These are phyloP conservation scores for Onychostruthus taczanowskii DNA, from an alignment of 2,113 vertebrate genomes.

Conservation along the genomic window DNA sequence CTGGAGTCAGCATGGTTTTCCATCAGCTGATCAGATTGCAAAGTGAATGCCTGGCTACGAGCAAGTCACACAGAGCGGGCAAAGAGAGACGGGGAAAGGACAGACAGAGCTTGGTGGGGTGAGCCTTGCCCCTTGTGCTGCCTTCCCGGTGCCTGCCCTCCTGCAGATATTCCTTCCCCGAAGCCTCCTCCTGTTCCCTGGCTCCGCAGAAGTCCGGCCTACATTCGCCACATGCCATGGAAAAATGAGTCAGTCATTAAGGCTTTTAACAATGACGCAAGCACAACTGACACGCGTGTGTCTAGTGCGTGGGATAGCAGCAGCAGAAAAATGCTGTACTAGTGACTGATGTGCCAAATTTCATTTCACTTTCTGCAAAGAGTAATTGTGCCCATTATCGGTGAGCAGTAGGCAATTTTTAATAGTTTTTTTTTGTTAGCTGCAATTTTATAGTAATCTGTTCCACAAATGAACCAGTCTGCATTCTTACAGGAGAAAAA, in stretches of 20 bases:
- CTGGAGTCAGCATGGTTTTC: background rate
- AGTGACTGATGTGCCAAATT: background rate
- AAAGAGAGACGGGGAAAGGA: rapidly evolving
- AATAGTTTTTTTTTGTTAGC: background rate
- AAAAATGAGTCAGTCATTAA: constrained; percentile 36
- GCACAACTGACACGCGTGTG: background rate
- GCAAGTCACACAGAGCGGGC: rapidly evolving
- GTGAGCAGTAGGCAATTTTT: background rate
- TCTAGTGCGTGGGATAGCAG: background rate
- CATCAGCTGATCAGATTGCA: rapidly evolving
- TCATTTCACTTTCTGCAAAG: background rate
- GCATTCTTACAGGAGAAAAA: background rate
- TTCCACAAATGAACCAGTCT: background rate
- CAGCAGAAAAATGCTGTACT: rapidly evolving
- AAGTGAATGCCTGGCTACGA: rapidly evolving
- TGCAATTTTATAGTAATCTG: background rate
- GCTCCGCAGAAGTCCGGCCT: background rate
- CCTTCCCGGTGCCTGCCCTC: background rate
- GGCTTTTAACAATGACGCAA: background rate
- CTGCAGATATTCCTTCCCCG: rapidly evolving
- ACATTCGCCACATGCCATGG: background rate
- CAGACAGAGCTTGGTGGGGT: background rate
- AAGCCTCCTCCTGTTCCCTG: background rate
- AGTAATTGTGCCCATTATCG: background rate
- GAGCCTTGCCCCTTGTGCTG: rapidly evolving